Evolutionary conservation across 2,888 invertebrate genomes (phyloP), one percentile per base, ranked within the genome.

Genomic region (Theretra japonica): DNA sequence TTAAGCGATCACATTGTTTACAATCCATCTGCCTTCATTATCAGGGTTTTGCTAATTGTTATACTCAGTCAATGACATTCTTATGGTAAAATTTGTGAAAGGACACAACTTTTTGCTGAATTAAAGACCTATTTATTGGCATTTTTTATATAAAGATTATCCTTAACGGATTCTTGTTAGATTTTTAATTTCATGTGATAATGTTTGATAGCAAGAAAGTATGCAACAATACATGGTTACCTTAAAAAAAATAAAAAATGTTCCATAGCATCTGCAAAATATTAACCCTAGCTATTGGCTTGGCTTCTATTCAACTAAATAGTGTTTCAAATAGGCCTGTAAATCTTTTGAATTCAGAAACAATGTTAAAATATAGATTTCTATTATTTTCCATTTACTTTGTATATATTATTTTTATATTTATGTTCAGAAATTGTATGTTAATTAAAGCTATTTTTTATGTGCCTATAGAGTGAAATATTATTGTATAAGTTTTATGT

Each of bases 21-120:
- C 65, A 65, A 65, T 65, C 48, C 59, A 60, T 60, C 62, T 33
- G 62, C 62, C 62, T 65, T 65, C n/a, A 65, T 60, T 30, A 30
- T 41, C 41, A 65, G 62, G 41, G 65, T 65, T 30, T 23, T 65
- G 65, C 48, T 48, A 23, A 65, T 19, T 60, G 30, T 33, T 33
- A 60, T 33, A 62, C 19, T 33, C 62, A 3, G 33, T 41, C 62
- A n/a, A 33, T 21, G 17, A 41, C 33, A 41, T 62, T 62, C 4
- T 62, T 65, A 41, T 41, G 41, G 41, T 41, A 17, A 11, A 48
- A 41, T 8, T 15, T 48, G 41, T 65, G 41, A 41, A 23, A 41
- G 48, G 23, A 65, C 48, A 65, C 15, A 23, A 41, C 48, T 65
- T 65, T 23, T 23, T 1, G 53, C n/a, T 53, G 19, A n/a, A 53